These are phyloP conservation scores for Nymphalis polychloros DNA, from an alignment of 2,888 invertebrate genomes.

Conservation along the genomic window DNA sequence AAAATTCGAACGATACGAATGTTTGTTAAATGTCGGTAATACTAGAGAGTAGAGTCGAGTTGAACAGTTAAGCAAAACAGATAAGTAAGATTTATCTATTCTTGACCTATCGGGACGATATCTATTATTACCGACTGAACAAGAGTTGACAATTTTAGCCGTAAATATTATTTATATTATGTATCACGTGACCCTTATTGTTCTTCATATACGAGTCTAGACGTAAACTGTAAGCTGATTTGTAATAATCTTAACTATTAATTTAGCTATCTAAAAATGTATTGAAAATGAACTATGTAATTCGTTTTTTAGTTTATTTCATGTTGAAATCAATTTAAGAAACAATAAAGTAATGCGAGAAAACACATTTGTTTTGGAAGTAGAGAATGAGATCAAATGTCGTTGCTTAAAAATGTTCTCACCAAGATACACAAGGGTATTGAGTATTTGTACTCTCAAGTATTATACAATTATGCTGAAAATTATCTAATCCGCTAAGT, in stretches of 20 bases:
- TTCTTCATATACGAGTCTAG: conserved; percentile 3
- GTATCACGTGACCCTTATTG: conserved; percentile 11
- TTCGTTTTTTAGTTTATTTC: conserved; percentile 36
- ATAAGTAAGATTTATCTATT: background rate
- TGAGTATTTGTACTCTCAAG: conserved; percentile 62
- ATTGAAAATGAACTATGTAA: conserved; percentile 36
- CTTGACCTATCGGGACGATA: background rate
- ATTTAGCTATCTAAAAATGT: conserved; percentile 34
- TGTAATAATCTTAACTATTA: conserved; percentile 29
- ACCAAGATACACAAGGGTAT: conserved; percentile 27
- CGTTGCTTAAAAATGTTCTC: conserved; percentile 23
- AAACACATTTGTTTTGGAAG: conserved; percentile 13
- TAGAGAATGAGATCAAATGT: conserved; percentile 19
- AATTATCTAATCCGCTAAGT: conserved; percentile 66
- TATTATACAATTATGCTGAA: conserved; percentile 55
- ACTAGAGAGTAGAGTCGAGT: background rate
- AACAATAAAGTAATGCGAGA: conserved; percentile 25
- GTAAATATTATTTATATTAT: background rate
- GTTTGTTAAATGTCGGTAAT: background rate
- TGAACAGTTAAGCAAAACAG: background rate
- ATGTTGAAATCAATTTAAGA: conserved; percentile 24
- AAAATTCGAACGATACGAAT: conserved; percentile 41
- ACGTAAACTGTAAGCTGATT: conserved; percentile 15
- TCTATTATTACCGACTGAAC: background rate
- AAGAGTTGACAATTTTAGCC: background rate